A percentile compares a stretch with the other conserved stretches of the same genome.
These are phyloP conservation scores for Ptilodon capucinus DNA, from an alignment of 2,888 invertebrate species.

Conservation along the genomic window DNA sequence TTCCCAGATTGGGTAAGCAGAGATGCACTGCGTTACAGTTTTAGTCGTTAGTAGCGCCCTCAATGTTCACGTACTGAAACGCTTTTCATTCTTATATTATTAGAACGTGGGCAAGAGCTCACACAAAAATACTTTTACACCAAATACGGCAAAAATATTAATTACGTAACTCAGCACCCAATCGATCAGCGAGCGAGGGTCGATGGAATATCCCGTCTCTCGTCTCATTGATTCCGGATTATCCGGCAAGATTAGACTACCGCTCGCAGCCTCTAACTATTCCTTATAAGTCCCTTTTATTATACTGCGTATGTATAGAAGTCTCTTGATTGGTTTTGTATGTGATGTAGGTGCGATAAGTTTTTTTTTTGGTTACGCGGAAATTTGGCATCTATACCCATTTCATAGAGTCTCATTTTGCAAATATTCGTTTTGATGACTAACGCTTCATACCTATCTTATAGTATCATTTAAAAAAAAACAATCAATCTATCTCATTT, in stretches of 20 bases:
- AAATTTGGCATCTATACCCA: too few relatives aligned
- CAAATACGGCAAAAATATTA: slow-evolving; percentile 25
- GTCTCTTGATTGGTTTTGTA: slow-evolving; percentile 30
- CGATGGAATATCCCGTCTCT: slow-evolving; percentile 22
- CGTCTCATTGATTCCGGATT: slow-evolving; percentile 66
- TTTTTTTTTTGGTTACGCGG: neutral
- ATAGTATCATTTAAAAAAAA: too few relatives aligned
- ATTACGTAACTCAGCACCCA: slow-evolving; percentile 19
- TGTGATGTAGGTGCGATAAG: neutral
- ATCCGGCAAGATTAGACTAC: slow-evolving; percentile 62
- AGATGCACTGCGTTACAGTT: too few relatives aligned
- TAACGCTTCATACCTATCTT: too few relatives aligned
- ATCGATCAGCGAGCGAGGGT: neutral
- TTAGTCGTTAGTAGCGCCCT: too few relatives aligned
- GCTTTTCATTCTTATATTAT: too few relatives aligned
- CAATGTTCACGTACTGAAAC: too few relatives aligned
- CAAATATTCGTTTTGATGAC: too few relatives aligned
- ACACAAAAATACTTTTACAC: slow-evolving; percentile 9
- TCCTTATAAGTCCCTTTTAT: slow-evolving; percentile 39
- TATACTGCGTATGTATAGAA: slow-evolving; percentile 38
- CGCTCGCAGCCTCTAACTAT: slow-evolving; percentile 54
- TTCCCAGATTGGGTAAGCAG: too few relatives aligned
- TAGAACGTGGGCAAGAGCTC: neutral
- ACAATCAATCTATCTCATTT: too few relatives aligned
- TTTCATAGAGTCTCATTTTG: too few relatives aligned